Evolutionary conservation across 2,888 invertebrate species (phyloP).

Genomic region (Cynaeus angustus): DNA sequence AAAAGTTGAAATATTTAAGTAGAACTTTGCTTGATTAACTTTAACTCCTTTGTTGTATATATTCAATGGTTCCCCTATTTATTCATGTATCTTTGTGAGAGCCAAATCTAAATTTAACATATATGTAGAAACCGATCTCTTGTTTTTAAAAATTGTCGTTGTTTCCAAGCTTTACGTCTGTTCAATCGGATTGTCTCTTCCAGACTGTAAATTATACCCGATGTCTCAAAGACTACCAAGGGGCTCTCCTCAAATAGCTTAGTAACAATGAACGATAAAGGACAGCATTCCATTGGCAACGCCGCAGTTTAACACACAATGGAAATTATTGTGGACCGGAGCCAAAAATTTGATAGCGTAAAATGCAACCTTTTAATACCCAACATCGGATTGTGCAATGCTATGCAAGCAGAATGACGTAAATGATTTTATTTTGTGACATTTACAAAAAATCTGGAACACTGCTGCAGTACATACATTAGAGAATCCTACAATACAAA

Average conservation of each 20-base stretch:
- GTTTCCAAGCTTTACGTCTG: too few relatives aligned
- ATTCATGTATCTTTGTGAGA: too few relatives aligned
- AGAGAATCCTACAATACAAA: neutral
- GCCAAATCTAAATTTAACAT: too few relatives aligned
- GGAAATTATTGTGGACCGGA: conserved; percentile 33
- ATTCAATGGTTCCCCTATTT: too few relatives aligned
- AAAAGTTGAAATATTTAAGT: too few relatives aligned
- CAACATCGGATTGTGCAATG: conserved; percentile 30
- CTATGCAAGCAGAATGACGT: conserved; percentile 20
- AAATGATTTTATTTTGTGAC: conserved; percentile 27
- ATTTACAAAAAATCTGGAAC: conserved; percentile 20
- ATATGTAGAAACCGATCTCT: too few relatives aligned
- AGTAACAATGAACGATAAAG: conserved; percentile 30
- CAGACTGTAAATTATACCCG: conserved; percentile 16
- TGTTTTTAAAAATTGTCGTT: too few relatives aligned
- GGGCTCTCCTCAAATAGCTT: conserved; percentile 9
- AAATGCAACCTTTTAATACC: conserved; percentile 41
- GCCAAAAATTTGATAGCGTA: conserved; percentile 42
- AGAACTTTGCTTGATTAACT: too few relatives aligned
- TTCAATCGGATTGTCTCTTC: too few relatives aligned
- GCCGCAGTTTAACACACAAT: conserved; percentile 36
- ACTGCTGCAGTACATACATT: conserved; percentile 9
- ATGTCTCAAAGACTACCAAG: conserved; percentile 12
- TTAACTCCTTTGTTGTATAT: too few relatives aligned
- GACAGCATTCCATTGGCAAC: conserved; percentile 31